Conservation (phyloP, 1,140 invertebrate genomes). For the Nilaparvata lugens region DNA sequence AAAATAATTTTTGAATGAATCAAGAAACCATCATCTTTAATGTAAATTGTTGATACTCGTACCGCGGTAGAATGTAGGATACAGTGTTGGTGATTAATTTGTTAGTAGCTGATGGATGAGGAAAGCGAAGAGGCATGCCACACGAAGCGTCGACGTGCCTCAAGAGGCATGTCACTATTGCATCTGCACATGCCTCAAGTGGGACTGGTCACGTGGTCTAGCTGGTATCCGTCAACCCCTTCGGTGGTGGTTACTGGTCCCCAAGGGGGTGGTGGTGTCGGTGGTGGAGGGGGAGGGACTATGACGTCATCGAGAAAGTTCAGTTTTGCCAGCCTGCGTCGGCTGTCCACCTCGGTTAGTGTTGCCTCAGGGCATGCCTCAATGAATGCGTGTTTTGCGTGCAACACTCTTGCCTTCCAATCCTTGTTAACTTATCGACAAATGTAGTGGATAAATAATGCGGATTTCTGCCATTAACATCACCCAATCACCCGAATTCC, state of each 20-base stretch:
- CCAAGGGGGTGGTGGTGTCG: neutral
- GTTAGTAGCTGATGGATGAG: neutral
- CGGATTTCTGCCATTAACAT: no score
- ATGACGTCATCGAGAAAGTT: conserved; percentile 13
- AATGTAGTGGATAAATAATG: no score
- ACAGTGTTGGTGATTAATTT: no score
- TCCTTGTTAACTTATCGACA: no score
- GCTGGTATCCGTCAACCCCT: neutral
- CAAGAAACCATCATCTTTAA: no score
- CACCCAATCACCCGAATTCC: no score
- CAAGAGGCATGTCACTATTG: conserved; percentile 14
- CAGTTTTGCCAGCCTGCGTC: conserved; percentile 21
- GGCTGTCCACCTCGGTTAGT: conserved; percentile 17
- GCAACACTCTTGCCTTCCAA: no score
- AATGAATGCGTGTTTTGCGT: no score
- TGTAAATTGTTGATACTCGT: no score
- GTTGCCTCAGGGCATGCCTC: neutral
- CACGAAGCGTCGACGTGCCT: neutral
- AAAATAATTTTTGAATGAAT: no score
- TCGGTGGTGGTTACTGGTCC: conserved; percentile 7
- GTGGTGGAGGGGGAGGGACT: neutral
- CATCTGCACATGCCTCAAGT: conserved; percentile 13
- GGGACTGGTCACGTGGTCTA: neutral
- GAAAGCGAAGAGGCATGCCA: neutral
- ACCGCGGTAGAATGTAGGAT: no score